Evolutionary conservation across 2,888 invertebrate genomes (phyloP).

Genomic region (Alentia gelatinosa): DNA sequence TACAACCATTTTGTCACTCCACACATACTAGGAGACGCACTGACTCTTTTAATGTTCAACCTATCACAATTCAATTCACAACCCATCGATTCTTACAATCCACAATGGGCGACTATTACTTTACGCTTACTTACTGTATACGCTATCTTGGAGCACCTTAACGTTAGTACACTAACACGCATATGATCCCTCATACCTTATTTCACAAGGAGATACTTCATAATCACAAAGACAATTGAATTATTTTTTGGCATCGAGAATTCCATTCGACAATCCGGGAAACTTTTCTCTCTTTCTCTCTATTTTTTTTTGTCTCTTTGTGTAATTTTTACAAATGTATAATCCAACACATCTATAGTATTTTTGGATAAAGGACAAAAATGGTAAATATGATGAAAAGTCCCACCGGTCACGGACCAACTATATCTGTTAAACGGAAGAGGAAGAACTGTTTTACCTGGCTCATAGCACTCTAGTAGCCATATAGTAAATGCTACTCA

Average conservation of each 20-base stretch:
- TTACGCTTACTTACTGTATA: not conserved
- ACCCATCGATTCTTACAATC: not conserved
- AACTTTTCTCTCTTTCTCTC: not conserved
- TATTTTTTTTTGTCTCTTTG: not conserved
- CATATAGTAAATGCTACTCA: not conserved
- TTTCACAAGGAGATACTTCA: not conserved
- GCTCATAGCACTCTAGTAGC: not conserved
- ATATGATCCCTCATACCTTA: not conserved
- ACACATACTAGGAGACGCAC: not conserved
- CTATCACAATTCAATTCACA: conserved; percentile 9
- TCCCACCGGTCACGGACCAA: not conserved
- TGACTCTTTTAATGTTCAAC: not conserved
- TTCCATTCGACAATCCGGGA: conserved; percentile 26
- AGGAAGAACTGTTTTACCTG: not conserved
- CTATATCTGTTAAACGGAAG: not conserved
- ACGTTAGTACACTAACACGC: not conserved
- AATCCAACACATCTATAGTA: conserved; percentile 2
- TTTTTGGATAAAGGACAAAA: too few species aligned
- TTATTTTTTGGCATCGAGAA: conserved; percentile 42
- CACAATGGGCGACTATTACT: conserved; percentile 1
- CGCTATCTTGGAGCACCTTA: not conserved
- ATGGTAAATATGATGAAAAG: not conserved
- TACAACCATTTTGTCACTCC: not conserved
- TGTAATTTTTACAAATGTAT: not conserved
- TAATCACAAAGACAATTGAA: not conserved